phyloP scores from a whole-genome alignment of 2,113 vertebrate species.

The Mastomys natalensis region DNA sequence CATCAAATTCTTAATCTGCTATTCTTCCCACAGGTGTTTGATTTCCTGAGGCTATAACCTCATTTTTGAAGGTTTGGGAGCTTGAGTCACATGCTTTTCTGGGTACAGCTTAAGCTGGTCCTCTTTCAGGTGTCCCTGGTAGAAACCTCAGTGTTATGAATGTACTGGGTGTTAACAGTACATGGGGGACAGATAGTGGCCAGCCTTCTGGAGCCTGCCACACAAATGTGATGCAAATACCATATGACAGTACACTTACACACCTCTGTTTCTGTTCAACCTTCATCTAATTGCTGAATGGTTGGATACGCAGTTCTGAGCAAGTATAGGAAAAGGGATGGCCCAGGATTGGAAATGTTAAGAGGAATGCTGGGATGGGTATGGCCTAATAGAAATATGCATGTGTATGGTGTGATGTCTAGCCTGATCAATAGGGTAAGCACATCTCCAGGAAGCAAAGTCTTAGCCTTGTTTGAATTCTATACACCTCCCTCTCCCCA shows the following conservation, averaged over 20 bases:
- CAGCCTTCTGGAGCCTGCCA: not conserved
- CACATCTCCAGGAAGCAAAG: not conserved
- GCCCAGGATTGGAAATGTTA: not conserved
- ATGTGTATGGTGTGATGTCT: not conserved
- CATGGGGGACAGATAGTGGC: not conserved
- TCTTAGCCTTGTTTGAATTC: not conserved
- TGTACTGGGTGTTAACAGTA: not conserved
- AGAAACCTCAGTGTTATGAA: not conserved
- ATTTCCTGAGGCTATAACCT: not conserved
- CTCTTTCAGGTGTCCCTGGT: not conserved
- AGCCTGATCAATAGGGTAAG: not conserved
- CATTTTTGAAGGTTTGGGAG: slow-evolving; percentile 35
- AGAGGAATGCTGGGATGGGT: not conserved
- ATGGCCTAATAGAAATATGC: not conserved
- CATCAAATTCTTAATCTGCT: slow-evolving; percentile 23
- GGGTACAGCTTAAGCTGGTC: not conserved
- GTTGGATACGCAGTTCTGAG: not conserved
- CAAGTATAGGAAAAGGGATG: not conserved
- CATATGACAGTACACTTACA: not conserved
- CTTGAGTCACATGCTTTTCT: not conserved
- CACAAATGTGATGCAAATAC: not conserved
- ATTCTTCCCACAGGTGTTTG: not conserved
- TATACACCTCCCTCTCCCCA: not conserved
- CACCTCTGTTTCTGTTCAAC: not conserved
- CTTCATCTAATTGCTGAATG: not conserved